These are phyloP conservation scores for Pangasius sanitwongsei DNA, from an alignment of 2,797 vertebrate genomes.

Conservation along the genomic window DNA sequence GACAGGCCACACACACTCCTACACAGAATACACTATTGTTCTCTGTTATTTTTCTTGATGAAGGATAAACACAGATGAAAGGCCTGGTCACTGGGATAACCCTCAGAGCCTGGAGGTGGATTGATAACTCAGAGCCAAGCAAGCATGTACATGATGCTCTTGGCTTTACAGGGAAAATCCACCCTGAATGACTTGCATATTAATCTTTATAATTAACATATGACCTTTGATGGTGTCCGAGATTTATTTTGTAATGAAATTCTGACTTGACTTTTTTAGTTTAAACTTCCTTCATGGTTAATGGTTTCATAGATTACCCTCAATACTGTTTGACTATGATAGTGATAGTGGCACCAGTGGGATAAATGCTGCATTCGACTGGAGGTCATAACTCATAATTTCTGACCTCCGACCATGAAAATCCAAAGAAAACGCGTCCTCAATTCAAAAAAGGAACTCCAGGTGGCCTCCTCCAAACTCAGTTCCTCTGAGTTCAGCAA, in stretches of 20 bases:
- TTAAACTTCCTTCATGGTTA: neutral
- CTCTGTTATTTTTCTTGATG: slow-evolving; percentile 20
- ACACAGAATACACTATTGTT: slow-evolving; percentile 45
- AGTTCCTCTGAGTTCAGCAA: neutral
- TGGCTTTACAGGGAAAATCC: neutral
- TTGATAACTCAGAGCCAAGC: slow-evolving; percentile 1
- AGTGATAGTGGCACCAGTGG: neutral
- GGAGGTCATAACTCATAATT: neutral
- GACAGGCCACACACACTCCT: slow-evolving; percentile 66
- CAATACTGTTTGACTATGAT: neutral
- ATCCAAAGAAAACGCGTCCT: neutral
- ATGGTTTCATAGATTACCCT: neutral
- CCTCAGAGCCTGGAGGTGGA: slow-evolving; percentile 27
- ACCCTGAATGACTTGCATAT: neutral
- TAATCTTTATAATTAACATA: neutral
- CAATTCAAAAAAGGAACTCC: neutral
- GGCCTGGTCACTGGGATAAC: slow-evolving; percentile 17
- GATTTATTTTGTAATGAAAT: neutral
- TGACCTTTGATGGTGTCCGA: neutral
- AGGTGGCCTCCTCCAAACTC: neutral
- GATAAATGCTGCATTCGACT: neutral
- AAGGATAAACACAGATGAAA: slow-evolving; percentile 36
- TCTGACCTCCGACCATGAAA: neutral
- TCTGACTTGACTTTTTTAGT: neutral
- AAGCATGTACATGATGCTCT: neutral